Evolutionary conservation across 2,888 invertebrate genomes (phyloP).

Genomic region (Troides aeacus): DNA sequence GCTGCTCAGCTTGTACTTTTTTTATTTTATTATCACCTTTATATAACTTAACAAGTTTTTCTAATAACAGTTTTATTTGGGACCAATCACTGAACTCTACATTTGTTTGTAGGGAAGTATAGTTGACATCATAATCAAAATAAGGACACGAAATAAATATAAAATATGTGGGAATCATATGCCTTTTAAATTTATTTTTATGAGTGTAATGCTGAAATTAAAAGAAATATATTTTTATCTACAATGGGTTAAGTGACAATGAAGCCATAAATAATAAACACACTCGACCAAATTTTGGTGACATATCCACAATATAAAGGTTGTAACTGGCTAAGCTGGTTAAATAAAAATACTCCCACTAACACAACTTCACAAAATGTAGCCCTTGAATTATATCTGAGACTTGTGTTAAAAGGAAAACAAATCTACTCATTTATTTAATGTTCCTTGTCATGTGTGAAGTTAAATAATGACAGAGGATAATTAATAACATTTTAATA

Average conservation of each 20-base stretch:
- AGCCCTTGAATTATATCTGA: too few species aligned
- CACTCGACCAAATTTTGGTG: too few species aligned
- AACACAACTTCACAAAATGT: too few species aligned
- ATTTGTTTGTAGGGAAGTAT: conserved; percentile 66
- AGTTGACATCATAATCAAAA: conserved; percentile 74
- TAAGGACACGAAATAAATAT: conserved; percentile 79
- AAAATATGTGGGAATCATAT: conserved; percentile 67
- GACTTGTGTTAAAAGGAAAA: too few species aligned
- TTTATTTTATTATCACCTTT: conserved; percentile 47
- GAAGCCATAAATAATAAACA: too few species aligned
- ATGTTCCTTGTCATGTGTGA: too few species aligned
- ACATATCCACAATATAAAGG: too few species aligned
- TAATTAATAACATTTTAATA: too few species aligned
- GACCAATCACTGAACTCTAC: conserved; percentile 81
- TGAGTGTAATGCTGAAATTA: conserved; percentile 15
- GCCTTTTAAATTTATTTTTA: conserved; percentile 35
- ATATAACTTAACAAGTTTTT: conserved; percentile 60
- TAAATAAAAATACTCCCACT: too few species aligned
- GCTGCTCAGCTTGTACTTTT: conserved; percentile 35
- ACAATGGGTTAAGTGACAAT: not conserved
- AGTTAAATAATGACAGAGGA: too few species aligned
- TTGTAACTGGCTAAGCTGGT: too few species aligned
- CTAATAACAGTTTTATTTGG: conserved; percentile 51
- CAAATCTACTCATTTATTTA: too few species aligned
- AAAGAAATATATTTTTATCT: not conserved